phyloP scores from a whole-genome alignment of 2,888 invertebrate species.

The Agriopis aurantiaria region DNA sequence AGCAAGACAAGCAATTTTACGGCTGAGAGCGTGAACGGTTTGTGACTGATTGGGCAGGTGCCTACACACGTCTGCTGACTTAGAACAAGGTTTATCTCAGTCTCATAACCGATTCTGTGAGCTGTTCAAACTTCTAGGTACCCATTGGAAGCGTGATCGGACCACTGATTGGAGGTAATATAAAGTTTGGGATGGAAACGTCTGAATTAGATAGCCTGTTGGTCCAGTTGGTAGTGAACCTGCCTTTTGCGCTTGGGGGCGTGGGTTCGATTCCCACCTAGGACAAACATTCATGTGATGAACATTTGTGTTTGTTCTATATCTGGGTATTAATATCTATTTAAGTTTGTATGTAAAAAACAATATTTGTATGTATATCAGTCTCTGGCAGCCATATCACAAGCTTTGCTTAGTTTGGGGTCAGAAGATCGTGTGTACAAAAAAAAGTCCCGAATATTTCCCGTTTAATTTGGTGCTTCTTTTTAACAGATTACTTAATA shows the following conservation, averaged over 20 bases:
- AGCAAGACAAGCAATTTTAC: slow-evolving; percentile 36
- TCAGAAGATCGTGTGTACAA: too few species aligned
- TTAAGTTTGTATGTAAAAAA: too few species aligned
- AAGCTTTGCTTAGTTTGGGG: too few species aligned
- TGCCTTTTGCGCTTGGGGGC: too few species aligned
- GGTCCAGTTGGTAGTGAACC: too few species aligned
- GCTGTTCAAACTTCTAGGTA: slow-evolving; percentile 9
- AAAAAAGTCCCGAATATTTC: too few species aligned
- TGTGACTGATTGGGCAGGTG: slow-evolving; percentile 25
- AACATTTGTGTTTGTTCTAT: too few species aligned
- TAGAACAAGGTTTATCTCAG: background rate
- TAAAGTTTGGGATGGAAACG: background rate
- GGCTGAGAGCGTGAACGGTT: slow-evolving; percentile 17
- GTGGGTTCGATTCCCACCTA: too few species aligned
- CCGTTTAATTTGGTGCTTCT: background rate
- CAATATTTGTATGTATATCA: too few species aligned
- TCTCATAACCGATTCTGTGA: slow-evolving; percentile 2
- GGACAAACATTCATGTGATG: too few species aligned
- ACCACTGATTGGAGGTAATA: slow-evolving; percentile 23
- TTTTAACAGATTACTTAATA: background rate
- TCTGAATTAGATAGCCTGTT: background rate
- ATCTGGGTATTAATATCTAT: too few species aligned
- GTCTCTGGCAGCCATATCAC: too few species aligned
- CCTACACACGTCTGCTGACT: slow-evolving; percentile 9
- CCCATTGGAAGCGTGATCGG: slow-evolving; percentile 18